These are phyloP conservation scores for Lampropteryx suffumata DNA, from an alignment of 2,888 invertebrate species.

Conservation along the genomic window DNA sequence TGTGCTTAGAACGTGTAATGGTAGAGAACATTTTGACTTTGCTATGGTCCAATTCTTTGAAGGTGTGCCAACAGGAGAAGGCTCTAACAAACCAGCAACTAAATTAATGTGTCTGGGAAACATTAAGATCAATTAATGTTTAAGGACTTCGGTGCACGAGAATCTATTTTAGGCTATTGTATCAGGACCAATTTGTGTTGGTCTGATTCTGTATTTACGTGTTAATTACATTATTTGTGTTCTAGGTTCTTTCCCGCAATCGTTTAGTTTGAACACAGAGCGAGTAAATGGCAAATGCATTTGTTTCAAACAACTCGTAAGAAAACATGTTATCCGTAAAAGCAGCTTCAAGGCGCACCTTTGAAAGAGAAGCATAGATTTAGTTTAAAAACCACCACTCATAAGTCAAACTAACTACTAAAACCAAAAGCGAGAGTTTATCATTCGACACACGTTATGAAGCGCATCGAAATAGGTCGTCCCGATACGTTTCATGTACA, in stretches of 20 bases:
- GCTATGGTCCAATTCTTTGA: conserved; percentile 1
- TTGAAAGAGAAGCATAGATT: conserved; percentile 68
- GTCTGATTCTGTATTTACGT: conserved; percentile 11
- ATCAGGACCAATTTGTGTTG: conserved; percentile 13
- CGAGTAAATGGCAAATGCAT: conserved; percentile 22
- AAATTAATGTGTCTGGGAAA: conserved; percentile 45
- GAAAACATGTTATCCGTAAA: conserved; percentile 23
- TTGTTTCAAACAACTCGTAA: conserved; percentile 27
- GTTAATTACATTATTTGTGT: conserved; percentile 18
- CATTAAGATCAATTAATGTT: conserved; percentile 35
- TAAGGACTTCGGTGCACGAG: conserved; percentile 25
- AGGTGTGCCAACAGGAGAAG: conserved; percentile 6
- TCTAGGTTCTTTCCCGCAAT: conserved; percentile 23
- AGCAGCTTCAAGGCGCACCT: conserved; percentile 49
- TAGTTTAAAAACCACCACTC: conserved; percentile 74
- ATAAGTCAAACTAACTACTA: conserved; percentile 75
- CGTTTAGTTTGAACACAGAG: conserved; percentile 27
- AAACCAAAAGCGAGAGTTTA: conserved; percentile 77
- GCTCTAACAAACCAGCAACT: conserved; percentile 63
- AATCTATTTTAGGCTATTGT: conserved; percentile 10
- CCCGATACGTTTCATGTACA: conserved; percentile 62
- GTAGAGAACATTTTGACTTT: conserved; percentile 2
- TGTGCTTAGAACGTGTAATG: conserved; percentile 9
- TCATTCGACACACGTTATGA: conserved; percentile 61
- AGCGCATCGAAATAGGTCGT: conserved; percentile 46